Percentiles rank a stretch among this genome's conserved stretches.
phyloP scores from a whole-genome alignment of 2,113 vertebrate genomes.

The Lutjanus erythropterus region DNA sequence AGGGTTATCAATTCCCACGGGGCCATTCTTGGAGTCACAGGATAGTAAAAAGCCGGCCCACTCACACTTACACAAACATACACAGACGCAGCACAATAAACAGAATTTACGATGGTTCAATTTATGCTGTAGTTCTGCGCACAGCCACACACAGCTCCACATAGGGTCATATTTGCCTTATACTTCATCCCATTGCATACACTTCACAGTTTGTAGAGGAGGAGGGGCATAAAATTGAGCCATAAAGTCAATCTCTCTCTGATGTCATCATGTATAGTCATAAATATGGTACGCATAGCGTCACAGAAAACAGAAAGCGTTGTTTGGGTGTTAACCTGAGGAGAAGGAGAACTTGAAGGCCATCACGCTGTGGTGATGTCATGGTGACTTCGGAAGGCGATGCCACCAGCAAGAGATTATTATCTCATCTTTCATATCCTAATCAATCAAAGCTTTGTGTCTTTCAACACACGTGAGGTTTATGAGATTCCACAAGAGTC shows the following conservation, averaged over 20 bases:
- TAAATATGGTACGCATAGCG: constrained; percentile 31
- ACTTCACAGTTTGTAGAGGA: constrained; percentile 35
- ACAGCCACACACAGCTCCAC: constrained; percentile 48
- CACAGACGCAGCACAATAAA: constrained; percentile 66
- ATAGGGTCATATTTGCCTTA: constrained; percentile 51
- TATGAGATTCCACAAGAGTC: not conserved
- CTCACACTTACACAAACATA: constrained; percentile 66
- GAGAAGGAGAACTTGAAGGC: constrained; percentile 4
- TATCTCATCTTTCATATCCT: constrained; percentile 23
- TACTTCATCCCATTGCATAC: constrained; percentile 26
- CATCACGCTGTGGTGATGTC: constrained; percentile 10
- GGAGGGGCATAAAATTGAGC: constrained; percentile 39
- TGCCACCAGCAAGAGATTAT: constrained; percentile 32
- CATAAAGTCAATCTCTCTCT: constrained; percentile 47
- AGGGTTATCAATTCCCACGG: constrained; percentile 40
- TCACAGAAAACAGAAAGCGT: not conserved
- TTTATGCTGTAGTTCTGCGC: constrained; percentile 47
- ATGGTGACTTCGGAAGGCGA: constrained; percentile 20
- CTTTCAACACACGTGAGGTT: not conserved
- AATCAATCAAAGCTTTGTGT: constrained; percentile 41
- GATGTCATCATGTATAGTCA: constrained; percentile 23
- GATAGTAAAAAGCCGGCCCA: constrained; percentile 63
- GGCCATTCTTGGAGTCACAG: constrained; percentile 47
- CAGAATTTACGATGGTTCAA: constrained; percentile 50
- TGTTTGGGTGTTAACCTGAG: not conserved